These are phyloP conservation scores for Hirtodrosophila cameraria DNA, from an alignment of 2,888 invertebrate genomes.

Conservation along the genomic window DNA sequence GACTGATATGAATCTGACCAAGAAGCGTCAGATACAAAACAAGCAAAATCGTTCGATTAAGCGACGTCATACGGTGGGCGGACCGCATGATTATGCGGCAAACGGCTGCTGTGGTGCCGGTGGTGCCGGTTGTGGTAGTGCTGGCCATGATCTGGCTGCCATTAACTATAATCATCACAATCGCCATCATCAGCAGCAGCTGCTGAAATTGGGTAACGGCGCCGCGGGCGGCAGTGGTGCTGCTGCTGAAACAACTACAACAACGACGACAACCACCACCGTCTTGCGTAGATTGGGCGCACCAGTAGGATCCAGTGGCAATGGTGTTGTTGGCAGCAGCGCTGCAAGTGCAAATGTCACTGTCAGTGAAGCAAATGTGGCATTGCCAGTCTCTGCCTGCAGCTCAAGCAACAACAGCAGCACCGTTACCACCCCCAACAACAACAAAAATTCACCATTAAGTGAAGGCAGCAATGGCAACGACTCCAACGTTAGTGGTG, in stretches of 20 bases:
- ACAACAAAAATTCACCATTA: slow-evolving; percentile 65
- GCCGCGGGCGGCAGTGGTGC: slow-evolving; percentile 26
- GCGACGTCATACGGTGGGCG: slow-evolving; percentile 95
- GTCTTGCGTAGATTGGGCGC: slow-evolving; percentile 63
- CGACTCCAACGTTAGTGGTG: slow-evolving; percentile 18
- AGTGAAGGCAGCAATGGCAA: slow-evolving; percentile 72
- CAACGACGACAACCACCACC: slow-evolving; percentile 65
- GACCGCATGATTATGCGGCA: slow-evolving; percentile 90
- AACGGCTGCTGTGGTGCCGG: slow-evolving; percentile 47
- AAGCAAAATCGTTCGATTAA: slow-evolving; percentile 88
- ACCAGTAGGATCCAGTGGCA: slow-evolving; percentile 50
- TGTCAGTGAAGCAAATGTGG: slow-evolving; percentile 40
- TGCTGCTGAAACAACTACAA: slow-evolving; percentile 67
- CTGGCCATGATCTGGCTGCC: slow-evolving; percentile 61
- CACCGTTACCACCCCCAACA: slow-evolving; percentile 55
- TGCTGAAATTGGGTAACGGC: slow-evolving; percentile 52
- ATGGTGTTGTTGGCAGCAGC: slow-evolving; percentile 43
- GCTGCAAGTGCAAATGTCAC: slow-evolving; percentile 9
- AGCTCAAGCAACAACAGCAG: slow-evolving; percentile 48
- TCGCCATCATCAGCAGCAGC: slow-evolving; percentile 71
- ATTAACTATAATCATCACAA: slow-evolving; percentile 73
- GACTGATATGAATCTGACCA: slow-evolving; percentile 91
- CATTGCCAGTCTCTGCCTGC: slow-evolving; percentile 30
- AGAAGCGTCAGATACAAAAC: slow-evolving; percentile 87
- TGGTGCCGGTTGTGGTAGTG: not conserved